Evolutionary conservation across 23 tunicate genomes (phyloP).

Genomic region (Clavelina lepadiformis): DNA sequence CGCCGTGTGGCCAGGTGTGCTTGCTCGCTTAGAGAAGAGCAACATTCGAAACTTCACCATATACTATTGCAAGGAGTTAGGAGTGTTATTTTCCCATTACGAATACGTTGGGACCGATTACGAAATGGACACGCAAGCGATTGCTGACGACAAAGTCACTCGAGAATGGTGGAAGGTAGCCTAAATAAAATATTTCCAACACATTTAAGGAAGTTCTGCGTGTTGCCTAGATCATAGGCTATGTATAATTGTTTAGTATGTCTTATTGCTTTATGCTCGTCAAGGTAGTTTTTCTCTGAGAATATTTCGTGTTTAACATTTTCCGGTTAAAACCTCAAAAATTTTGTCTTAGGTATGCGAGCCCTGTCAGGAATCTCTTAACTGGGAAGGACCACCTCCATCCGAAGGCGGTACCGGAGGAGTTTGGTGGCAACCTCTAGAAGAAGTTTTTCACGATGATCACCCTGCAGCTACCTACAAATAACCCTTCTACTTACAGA

Average conservation of each 20-base stretch:
- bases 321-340: neutral
- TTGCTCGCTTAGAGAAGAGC: conserved; percentile 52
- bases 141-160: conserved; percentile 60
- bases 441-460: conserved; percentile 82
- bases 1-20: conserved; percentile 73
- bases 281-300: neutral
- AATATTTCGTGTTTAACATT: neutral
- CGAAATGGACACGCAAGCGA: conserved; percentile 59
- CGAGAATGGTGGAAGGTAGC: conserved; percentile 92
- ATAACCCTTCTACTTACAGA: too few species aligned
- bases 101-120: conserved; percentile 83
- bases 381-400: conserved; percentile 85
- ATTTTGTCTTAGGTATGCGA: conserved; percentile 55
- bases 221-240: too few species aligned
- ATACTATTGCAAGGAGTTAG: conserved; percentile 78
- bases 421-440: conserved; percentile 78
- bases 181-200: too few species aligned
- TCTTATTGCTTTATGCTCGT: neutral
- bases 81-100: conserved; percentile 68
- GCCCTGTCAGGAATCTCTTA: conserved; percentile 79
- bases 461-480: conserved; percentile 53
- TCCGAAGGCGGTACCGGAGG: conserved; percentile 76
- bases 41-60: conserved; percentile 86
- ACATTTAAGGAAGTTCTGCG: too few species aligned
- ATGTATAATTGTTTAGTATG: neutral